Base-by-base conservation (phyloP, 2,888 invertebrate genomes). In the Cecidostiba fungosa region DNA sequence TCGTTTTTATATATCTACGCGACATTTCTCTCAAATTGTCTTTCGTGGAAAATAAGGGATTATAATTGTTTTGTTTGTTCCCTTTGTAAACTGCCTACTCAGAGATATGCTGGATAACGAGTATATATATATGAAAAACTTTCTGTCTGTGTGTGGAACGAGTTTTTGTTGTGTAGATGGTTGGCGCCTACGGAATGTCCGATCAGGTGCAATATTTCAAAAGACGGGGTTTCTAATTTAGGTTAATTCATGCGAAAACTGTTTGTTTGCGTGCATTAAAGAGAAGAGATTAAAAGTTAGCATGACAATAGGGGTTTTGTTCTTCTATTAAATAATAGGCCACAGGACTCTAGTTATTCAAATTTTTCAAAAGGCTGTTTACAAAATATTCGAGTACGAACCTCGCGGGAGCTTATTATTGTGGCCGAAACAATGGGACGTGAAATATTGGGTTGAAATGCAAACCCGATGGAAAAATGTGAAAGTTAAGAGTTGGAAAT, bases 401-500 rank as follows among this genome's bases (percentile, higher is more conserved):
- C 32, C 29, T 26, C 29, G n/a, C n/a, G 29, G 69, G 32, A 32
- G 69, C 32, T 29, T 19, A 69, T 26, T 29, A 69, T 26, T 6
- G 29, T 14, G 14, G 36, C 2, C 72, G n/a, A 72, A 26, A 72
- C 72, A 39, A 39, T 72, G 12, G 72, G n/a, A n/a, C 39, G 19
- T 39, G 39, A 32, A 39, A 72, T 72, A 72, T 72, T 23, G 72
- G n/a, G 36, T 43, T 8, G 39, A 72, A 72, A 43, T 43, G 72
- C 72, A 72, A 43, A 72, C 36, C 36, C 39, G 12, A 77, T 77
- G 77, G 39, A 39, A 77, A 77, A 77, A 59, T 77, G 77, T 59
- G 36, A 77, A 77, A 77, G 77, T 4, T 32, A 54, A 12, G 14
- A 4, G 12, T 47, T 26, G 29, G 19, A 50, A n/a, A 39, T 14